Base-by-base conservation (phyloP, 2,888 invertebrate species). In the Eumacrocentrus americanus region DNA sequence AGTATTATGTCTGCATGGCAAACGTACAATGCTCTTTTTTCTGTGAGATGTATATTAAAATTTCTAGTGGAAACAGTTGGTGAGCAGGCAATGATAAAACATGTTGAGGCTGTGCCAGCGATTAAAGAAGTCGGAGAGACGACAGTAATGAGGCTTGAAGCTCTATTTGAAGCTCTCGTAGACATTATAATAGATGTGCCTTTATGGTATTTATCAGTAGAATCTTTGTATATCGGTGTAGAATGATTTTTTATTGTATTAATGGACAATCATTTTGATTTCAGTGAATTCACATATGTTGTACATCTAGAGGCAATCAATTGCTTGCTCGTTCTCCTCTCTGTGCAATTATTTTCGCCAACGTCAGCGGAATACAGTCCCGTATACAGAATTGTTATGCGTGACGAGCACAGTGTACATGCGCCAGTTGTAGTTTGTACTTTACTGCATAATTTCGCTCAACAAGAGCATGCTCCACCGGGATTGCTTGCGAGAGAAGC, bases 11-110 rank as follows among this genome's bases (percentile, higher is more conserved):
- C 95, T 71, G 91, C 93, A 53, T 97, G 96, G 95, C 97, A 98
- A 81, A 91, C 94, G 0, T 94, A 92, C 81, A 98, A 98, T 82
- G 92, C 94, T 0, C 81, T 99, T 48, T 95, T 96, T 74, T 91
- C 96, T 22, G 89, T 97, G 60, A 87, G 97, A 72, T 91, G 87
- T 66, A 87, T 91, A 65, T 82, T 89, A 61, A 97, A 97, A 79
- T 97, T 94, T 77, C 84, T 98, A 38, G 91, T 95, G 11, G 95
- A 98, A 80, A 91, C 91, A 70, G 88, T 95, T 11, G 91, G 91
- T 0, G 97, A 98, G 79, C 92, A 92, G 67, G 91, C 94, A 67
- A 83, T 98, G 67, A 84, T 94, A 54, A 87, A 91, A 67, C 94
- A 96, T 76, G 87, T 95, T 67, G 91, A 93, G 76, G 83, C 82